Base-by-base conservation (phyloP, 1,140 invertebrate genomes). In the Rhopalosiphum padi region DNA sequence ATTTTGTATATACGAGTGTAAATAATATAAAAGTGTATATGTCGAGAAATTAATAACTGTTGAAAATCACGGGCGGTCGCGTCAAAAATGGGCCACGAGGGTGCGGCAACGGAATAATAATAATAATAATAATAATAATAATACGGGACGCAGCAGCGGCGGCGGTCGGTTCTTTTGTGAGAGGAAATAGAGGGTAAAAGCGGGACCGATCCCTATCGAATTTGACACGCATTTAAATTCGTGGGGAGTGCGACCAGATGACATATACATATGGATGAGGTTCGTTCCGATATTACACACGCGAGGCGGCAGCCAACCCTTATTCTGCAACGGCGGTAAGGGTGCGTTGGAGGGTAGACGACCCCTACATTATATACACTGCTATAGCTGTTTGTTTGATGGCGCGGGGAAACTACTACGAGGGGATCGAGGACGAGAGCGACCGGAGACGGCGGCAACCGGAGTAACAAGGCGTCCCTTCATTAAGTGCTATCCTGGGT, bases 181-280 rank as follows among this genome's bases (percentile, higher is more conserved):
- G 37, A 68, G 55, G 77, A 93, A 92, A 86, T 53, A 93, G 43
- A 53, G 91, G 82, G 91, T 86, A 46, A 90, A 90, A 90, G 48
- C 48, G 46, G 91, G 68, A 11, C 23, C 91, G 91, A 85, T 93
- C 77, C 91, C 91, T 93, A 93, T 93, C 91, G 91, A 93, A 93
- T 93, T 93, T 93, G 91, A 93, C 91, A 93, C 91, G 91, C 91
- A 85, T 93, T 93, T 93, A 93, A 93, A 93, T 93, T 93, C 82
- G 91, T 55, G 82, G 91, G 51, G 91, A 85, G 91, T 51, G 48
- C 82, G 91, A 37, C 82, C 82, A 93, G 91, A 93, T 93, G 82
- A 93, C 91, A 93, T 85, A 93, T 93, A 93, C 82, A 93, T 86
- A 93, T 93, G 91, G 91, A 93, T 93, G 91, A 93, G 91, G 91